Evolutionary conservation across 2,113 vertebrate genomes (phyloP), one percentile per base, ranked within the genome.

Genomic region (Anoplopoma fimbria): DNA sequence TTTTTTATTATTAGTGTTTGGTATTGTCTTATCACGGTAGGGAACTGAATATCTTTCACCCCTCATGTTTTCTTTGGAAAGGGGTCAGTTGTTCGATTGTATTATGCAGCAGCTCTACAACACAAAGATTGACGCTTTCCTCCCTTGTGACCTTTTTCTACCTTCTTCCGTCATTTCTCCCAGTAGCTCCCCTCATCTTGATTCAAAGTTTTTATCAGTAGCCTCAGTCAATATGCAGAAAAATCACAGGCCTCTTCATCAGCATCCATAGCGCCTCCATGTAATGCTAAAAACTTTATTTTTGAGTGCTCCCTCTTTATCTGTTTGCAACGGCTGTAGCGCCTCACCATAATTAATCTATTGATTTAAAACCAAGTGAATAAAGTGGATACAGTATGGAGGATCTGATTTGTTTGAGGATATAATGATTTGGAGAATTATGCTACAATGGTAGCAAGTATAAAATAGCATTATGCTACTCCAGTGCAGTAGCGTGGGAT

Each of bases 221-320:
- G 89, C 90, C 76, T 84, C 82, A 25, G 67, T 84, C 76, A 61
- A 82, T 91, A 88, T 90, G 87, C 87, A 93, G 86, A 82, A 23
- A 72, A 75, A 72, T 77, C 76, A 69, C 72, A 64, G 69, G 69
- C 83, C 63, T 80, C 69, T 81, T 77, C 83, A 80, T 88, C 76
- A 31, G 53, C 79, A 76, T 81, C 40, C 55, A 53, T 77, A 81
- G 70, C 73, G 63, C 55, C 71, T 79, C 42, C 67, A 45, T 47
- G 34, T 61, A 31, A 84, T 65, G 71, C 87, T 79, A 42, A 33
- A 80, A 40, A 71, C 65, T 2, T 53, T 15, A 15, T 62, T 21
- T 29, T 33, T 23, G 60, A 23, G 21, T 14, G 27, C 88, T 71
- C 71, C 72, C 55, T 79, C 49, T 75, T 81, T 72, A n/a, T 83